Conservation (phyloP, 2,113 vertebrate genomes). For the Orycteropus afer region DNA sequence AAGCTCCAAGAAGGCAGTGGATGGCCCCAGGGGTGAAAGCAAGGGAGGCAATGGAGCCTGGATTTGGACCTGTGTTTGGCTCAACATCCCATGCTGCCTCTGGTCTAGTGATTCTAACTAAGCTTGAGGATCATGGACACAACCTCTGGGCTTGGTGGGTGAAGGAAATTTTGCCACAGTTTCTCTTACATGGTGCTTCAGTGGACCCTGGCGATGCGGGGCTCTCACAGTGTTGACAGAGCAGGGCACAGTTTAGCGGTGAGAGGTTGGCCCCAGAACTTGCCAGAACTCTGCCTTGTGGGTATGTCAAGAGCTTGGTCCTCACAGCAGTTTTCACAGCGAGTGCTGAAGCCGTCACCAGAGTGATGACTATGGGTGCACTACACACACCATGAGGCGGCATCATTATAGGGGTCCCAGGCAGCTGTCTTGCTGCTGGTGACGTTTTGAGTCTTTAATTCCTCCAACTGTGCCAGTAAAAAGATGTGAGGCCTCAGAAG, state of each 20-base stretch:
- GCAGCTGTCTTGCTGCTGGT: background rate
- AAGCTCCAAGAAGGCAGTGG: background rate
- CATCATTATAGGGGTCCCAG: background rate
- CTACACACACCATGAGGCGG: fast-evolving
- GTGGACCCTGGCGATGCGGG: fast-evolving
- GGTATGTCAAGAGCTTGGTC: background rate
- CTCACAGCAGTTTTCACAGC: background rate
- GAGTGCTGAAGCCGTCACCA: fast-evolving
- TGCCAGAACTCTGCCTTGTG: background rate
- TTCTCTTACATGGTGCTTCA: fast-evolving
- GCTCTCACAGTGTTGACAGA: background rate
- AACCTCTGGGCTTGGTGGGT: background rate
- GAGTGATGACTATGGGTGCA: background rate
- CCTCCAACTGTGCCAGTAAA: background rate
- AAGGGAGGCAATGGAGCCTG: background rate
- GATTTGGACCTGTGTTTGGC: background rate
- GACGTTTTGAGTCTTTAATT: background rate
- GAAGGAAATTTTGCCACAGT: fast-evolving
- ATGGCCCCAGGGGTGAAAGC: background rate
- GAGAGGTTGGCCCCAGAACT: background rate
- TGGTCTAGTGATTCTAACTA: background rate
- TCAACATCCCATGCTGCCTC: background rate
- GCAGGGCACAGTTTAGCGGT: background rate
- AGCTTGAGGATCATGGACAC: background rate
- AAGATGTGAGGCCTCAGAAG: background rate